Conservation (phyloP, 2,797 vertebrate genomes). For the Bucorvus abyssinicus region DNA sequence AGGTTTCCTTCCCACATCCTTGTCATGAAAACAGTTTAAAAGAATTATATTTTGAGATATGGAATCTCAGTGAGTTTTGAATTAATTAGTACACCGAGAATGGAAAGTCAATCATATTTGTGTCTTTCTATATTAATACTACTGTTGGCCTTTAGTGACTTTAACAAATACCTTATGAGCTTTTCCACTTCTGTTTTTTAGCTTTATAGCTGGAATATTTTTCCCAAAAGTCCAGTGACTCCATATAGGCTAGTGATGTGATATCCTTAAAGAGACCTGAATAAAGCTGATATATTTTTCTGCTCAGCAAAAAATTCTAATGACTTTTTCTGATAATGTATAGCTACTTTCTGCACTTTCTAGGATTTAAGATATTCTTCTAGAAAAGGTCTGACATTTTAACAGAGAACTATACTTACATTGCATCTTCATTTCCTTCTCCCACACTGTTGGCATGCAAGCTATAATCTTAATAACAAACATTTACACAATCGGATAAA, state of each 20-base stretch:
- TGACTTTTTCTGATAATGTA: neutral
- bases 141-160: neutral
- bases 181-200: neutral
- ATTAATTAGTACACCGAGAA: neutral
- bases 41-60: neutral
- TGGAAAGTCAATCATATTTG: neutral
- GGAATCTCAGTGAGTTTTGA: neutral
- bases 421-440: neutral
- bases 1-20: neutral
- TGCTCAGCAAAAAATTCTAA: neutral
- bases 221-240: neutral
- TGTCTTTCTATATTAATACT: neutral
- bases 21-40: neutral
- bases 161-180: neutral
- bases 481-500: neutral
- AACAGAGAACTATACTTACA: neutral
- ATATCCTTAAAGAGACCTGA: neutral
- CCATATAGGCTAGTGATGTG: neutral
- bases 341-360: neutral
- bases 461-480: neutral
- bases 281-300: neutral
- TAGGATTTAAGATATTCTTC: neutral
- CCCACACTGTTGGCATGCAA: neutral
- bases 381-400: neutral
- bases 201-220: neutral